phyloP scores from a whole-genome alignment of 2,113 vertebrate genomes.

The Mohoua ochrocephala region DNA sequence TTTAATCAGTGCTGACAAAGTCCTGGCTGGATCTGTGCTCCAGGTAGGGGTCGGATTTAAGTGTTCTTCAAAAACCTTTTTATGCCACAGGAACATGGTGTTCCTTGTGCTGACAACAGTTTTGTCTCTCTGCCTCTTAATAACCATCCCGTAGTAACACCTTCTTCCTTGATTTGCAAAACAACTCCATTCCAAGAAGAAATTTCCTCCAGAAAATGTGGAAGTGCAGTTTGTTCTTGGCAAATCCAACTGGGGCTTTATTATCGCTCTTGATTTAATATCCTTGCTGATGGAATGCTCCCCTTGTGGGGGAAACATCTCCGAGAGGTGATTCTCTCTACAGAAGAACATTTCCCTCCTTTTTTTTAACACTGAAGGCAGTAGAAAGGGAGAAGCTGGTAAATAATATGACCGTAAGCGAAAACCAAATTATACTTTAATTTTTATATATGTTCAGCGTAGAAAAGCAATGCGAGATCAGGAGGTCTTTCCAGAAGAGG shows the following conservation, averaged over 20 bases:
- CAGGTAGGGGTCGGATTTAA: background rate
- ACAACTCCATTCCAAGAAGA: background rate
- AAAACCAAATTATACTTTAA: background rate
- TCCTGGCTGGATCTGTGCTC: background rate
- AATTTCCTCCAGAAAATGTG: background rate
- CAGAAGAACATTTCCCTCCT: background rate
- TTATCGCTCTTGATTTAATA: background rate
- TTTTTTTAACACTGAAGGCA: background rate
- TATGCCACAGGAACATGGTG: background rate
- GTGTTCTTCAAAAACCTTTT: background rate
- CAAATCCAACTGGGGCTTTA: background rate
- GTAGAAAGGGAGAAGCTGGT: background rate
- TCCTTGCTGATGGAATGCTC: background rate
- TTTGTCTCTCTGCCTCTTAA: background rate
- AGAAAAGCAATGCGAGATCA: background rate
- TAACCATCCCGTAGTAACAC: background rate
- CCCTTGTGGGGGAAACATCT: background rate
- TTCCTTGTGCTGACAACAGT: background rate
- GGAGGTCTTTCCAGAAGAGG: background rate
- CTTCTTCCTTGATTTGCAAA: background rate
- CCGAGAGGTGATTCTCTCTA: background rate
- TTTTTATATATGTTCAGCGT: background rate
- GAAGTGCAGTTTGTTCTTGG: background rate
- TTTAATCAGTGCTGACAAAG: background rate
- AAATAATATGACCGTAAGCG: background rate